These are phyloP conservation scores for Andrena trimmerana DNA, from an alignment of 2,888 invertebrate species.

Conservation along the genomic window DNA sequence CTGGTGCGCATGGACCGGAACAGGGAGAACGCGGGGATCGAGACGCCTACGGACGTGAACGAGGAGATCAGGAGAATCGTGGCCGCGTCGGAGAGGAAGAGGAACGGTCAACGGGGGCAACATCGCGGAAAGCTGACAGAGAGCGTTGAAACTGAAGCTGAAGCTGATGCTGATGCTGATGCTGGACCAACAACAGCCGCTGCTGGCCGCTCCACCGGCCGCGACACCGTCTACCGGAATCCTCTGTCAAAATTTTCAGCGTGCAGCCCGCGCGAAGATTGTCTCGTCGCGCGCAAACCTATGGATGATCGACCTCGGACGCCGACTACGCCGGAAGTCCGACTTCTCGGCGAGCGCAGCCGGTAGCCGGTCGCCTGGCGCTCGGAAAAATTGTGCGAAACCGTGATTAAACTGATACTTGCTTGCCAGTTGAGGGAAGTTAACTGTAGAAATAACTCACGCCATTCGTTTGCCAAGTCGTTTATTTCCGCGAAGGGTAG, in stretches of 20 bases:
- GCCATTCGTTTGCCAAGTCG: neutral
- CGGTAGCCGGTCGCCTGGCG: neutral
- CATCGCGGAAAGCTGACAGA: neutral
- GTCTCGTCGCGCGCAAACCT: neutral
- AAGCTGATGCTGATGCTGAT: no score
- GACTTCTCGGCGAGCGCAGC: conserved; percentile 22
- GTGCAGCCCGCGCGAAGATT: conserved; percentile 12
- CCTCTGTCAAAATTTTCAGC: conserved; percentile 45
- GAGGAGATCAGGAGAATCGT: conserved; percentile 76
- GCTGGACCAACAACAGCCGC: neutral
- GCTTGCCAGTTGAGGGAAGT: neutral
- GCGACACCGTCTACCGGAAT: conserved; percentile 31
- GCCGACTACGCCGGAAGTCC: conserved; percentile 37
- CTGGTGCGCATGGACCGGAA: conserved; percentile 79
- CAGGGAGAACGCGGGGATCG: conserved; percentile 77
- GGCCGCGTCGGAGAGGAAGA: conserved; percentile 5
- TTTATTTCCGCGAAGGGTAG: conserved; percentile 8
- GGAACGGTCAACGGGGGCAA: neutral
- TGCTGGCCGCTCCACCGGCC: neutral
- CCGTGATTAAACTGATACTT: neutral
- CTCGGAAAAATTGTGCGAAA: neutral
- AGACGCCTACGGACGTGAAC: conserved; percentile 79
- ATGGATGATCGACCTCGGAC: conserved; percentile 17
- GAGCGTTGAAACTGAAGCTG: neutral
- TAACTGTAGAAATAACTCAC: neutral